Evolutionary conservation across 2,888 invertebrate species (phyloP).

Genomic region (Chesias legatella): DNA sequence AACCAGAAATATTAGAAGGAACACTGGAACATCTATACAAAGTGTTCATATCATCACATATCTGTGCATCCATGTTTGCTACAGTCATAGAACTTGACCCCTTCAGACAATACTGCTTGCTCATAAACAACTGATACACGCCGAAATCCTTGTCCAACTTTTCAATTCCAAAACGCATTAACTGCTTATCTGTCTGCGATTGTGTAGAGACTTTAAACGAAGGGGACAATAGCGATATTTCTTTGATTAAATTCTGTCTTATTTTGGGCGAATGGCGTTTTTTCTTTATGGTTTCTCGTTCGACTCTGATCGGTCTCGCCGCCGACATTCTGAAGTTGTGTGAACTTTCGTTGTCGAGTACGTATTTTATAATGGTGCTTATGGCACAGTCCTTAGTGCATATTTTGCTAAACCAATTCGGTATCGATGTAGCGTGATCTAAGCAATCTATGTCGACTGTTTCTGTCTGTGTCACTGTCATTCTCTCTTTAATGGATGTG

Average conservation of each 20-base stretch:
- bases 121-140: slow-evolving; percentile 43
- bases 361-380: slow-evolving; percentile 37
- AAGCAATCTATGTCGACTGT: slow-evolving; percentile 16
- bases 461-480: slow-evolving; percentile 20
- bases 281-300: slow-evolving; percentile 21
- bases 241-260: slow-evolving; percentile 38
- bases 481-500: slow-evolving; percentile 11
- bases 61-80: slow-evolving; percentile 24
- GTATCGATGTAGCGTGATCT: slow-evolving; percentile 39
- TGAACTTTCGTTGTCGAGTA: slow-evolving; percentile 28
- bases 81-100: slow-evolving; percentile 41
- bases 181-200: slow-evolving; percentile 45
- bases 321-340: slow-evolving; percentile 24
- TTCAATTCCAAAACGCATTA: slow-evolving; percentile 23
- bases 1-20: slow-evolving; percentile 52
- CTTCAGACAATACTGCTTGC: slow-evolving; percentile 32
- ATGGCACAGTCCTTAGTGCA: slow-evolving; percentile 39
- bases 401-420: slow-evolving; percentile 33
- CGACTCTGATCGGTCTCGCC: slow-evolving; percentile 18
- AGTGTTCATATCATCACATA: slow-evolving; percentile 56
- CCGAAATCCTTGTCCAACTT: slow-evolving; percentile 38
- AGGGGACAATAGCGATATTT: slow-evolving; percentile 36
- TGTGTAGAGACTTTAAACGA: slow-evolving; percentile 42
- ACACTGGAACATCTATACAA: slow-evolving; percentile 58
- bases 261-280: slow-evolving; percentile 22